phyloP scores from a whole-genome alignment of 2,888 invertebrate genomes.

The Andrena dorsata region DNA sequence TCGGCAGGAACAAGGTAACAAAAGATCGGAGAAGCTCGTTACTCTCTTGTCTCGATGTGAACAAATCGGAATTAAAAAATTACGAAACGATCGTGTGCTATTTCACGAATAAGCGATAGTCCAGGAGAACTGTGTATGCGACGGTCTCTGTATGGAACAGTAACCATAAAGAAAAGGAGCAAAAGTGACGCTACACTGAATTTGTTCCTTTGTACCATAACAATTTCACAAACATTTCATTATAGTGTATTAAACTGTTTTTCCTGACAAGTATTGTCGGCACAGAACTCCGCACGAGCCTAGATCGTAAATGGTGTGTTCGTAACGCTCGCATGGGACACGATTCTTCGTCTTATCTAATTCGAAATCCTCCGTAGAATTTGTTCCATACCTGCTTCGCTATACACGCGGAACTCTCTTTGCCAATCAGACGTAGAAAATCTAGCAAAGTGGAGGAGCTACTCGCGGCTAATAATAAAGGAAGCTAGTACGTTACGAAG shows the following conservation, averaged over 20 bases:
- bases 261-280: conserved; percentile 36
- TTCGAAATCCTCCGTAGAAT: conserved; percentile 7
- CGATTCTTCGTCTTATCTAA: neutral
- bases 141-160: conserved; percentile 52
- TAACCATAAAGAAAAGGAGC: conserved; percentile 52
- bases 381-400: neutral
- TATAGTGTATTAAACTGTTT: conserved; percentile 26
- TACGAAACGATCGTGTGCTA: conserved; percentile 3
- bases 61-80: conserved; percentile 2
- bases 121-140: conserved; percentile 29
- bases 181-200: conserved; percentile 26
- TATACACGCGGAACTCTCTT: conserved; percentile 1
- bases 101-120: conserved; percentile 21
- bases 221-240: conserved; percentile 67
- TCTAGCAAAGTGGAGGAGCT: neutral
- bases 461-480: conserved; percentile 4
- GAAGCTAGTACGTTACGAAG: neutral
- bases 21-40: neutral
- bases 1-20: neutral
- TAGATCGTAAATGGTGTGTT: conserved; percentile 24
- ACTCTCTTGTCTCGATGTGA: neutral
- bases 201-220: conserved; percentile 75
- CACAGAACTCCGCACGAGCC: conserved; percentile 26
- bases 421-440: conserved; percentile 22
- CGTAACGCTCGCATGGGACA: conserved; percentile 1